A percentile compares a stretch with the other conserved stretches of the same genome.
These are phyloP conservation scores for Matsumyia berberina DNA, from an alignment of 2,888 invertebrate species.

Conservation along the genomic window DNA sequence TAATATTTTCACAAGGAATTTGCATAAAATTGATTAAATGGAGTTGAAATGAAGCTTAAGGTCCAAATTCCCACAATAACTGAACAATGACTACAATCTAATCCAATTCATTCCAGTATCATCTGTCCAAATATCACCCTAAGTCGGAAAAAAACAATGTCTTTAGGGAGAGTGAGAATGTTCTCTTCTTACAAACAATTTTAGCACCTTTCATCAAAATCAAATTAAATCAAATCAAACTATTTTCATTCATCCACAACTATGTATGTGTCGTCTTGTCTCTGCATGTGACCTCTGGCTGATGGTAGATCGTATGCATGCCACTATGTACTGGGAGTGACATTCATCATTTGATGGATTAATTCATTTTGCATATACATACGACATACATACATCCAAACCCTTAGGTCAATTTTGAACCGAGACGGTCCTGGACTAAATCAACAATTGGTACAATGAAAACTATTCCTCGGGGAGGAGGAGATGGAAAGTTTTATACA, in stretches of 20 bases:
- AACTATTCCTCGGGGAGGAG: neutral
- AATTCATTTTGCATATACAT: neutral
- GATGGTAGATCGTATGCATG: too few relatives aligned
- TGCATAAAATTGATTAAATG: neutral
- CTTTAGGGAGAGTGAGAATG: neutral
- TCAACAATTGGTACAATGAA: neutral
- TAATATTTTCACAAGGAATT: neutral
- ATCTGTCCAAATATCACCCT: neutral
- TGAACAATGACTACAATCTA: neutral
- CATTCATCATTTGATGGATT: neutral
- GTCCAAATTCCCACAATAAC: neutral
- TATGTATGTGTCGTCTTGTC: neutral
- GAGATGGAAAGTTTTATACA: too few relatives aligned
- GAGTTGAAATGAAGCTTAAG: neutral
- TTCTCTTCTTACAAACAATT: neutral
- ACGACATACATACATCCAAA: neutral
- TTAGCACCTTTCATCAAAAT: neutral
- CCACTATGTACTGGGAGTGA: neutral
- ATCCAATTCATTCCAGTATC: neutral
- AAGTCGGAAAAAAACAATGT: neutral
- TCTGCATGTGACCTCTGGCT: neutral
- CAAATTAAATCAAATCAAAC: slow-evolving; percentile 6
- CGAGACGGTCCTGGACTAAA: neutral
- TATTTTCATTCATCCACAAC: neutral
- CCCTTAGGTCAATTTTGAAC: neutral